Conservation (phyloP, 1,140 invertebrate genomes). For the Lepidostoma basale region DNA sequence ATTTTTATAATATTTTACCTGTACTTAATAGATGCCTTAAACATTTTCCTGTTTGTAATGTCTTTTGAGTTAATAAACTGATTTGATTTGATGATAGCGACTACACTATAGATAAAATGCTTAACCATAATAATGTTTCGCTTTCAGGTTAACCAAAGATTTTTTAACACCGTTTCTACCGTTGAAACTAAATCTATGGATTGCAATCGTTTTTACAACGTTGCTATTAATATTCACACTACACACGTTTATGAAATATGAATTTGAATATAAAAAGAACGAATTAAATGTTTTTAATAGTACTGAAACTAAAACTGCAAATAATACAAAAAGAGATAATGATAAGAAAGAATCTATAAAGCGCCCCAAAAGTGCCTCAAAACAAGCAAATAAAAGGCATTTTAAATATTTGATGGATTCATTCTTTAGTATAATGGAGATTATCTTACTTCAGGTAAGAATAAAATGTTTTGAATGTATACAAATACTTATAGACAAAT, state of each 20-base stretch:
- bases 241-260: not conserved
- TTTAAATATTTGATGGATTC: not conserved
- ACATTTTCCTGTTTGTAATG: too few relatives aligned
- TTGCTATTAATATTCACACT: constrained; percentile 2
- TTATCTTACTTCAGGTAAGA: constrained; percentile 23
- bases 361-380: not conserved
- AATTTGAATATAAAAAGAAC: not conserved
- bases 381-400: not conserved
- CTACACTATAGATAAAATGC: not conserved
- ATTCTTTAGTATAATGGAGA: constrained; percentile 16
- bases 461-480: too few relatives aligned
- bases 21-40: too few relatives aligned
- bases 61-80: too few relatives aligned
- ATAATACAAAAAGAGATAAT: constrained; percentile 2
- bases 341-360: constrained; percentile 20
- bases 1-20: too few relatives aligned
- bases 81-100: too few relatives aligned
- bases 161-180: constrained; percentile 26
- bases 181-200: constrained; percentile 15
- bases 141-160: constrained; percentile 23
- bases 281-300: not conserved
- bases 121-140: not conserved
- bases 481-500: too few relatives aligned
- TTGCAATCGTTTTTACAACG: not conserved
- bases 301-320: not conserved